These are phyloP conservation scores for Alligator mississippiensis DNA, from an alignment of 2,113 vertebrate species.

Conservation along the genomic window DNA sequence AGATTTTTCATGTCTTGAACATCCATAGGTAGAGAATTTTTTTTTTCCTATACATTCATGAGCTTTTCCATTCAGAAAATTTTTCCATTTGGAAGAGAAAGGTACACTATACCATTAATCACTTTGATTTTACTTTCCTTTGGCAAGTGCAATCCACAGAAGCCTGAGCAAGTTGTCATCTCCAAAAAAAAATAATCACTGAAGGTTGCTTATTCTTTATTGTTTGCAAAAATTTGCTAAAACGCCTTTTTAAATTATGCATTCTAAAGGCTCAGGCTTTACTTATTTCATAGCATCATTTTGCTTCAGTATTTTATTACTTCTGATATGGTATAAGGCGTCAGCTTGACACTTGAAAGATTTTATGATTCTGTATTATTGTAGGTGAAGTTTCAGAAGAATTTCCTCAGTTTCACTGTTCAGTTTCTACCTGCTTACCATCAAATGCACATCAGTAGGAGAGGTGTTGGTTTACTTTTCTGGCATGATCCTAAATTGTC, in stretches of 20 bases:
- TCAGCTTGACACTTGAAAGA: neutral
- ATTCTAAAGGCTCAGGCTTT: neutral
- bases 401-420: neutral
- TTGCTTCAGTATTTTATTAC: conserved; percentile 9
- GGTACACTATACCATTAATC: neutral
- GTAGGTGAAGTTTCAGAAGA: neutral
- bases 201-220: conserved; percentile 13
- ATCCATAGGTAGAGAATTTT: neutral
- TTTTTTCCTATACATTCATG: too few relatives aligned
- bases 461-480: neutral
- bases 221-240: conserved; percentile 20
- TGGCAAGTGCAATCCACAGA: neutral
- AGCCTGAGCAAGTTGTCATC: neutral
- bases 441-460: neutral
- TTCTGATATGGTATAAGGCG: neutral
- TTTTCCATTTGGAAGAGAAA: neutral
- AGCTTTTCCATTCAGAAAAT: neutral
- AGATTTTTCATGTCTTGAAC: neutral
- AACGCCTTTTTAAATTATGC: neutral
- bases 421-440: neutral
- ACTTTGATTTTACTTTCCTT: conserved; percentile 11
- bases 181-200: conserved; percentile 6
- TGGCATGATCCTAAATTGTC: neutral
- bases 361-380: neutral
- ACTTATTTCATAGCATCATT: neutral